phyloP scores from a whole-genome alignment of 1,140 invertebrate genomes.

The Neoseiulus cucumeris region DNA sequence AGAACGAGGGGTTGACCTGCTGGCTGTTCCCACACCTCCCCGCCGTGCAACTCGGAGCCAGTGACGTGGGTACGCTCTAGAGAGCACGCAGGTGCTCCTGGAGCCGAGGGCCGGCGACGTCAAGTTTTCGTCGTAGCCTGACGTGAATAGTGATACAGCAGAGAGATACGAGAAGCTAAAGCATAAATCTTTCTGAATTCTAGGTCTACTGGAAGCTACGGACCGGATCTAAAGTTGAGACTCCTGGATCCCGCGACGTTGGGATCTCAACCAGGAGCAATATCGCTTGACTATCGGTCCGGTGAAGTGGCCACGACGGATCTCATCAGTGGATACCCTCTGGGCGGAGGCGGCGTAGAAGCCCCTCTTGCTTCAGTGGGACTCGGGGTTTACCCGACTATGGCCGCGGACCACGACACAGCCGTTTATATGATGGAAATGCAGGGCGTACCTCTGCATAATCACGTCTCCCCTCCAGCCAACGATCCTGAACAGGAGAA shows the following conservation, averaged over 20 bases:
- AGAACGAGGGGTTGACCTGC: no score
- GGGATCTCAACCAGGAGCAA: not conserved
- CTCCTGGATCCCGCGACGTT: not conserved
- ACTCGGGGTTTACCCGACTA: not conserved
- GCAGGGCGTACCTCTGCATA: not conserved
- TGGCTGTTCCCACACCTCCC: no score
- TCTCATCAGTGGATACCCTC: not conserved
- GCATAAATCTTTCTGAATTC: not conserved
- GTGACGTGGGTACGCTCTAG: not conserved
- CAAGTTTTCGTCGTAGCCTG: not conserved
- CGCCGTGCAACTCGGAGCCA: no score
- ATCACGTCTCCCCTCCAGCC: not conserved
- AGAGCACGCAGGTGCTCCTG: not conserved
- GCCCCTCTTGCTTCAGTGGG: not conserved
- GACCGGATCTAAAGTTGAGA: not conserved
- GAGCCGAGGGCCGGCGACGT: not conserved
- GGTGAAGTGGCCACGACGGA: conserved; percentile 6
- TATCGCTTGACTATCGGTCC: conserved; percentile 2
- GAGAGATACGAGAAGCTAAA: not conserved
- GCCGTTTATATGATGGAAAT: conserved; percentile 9
- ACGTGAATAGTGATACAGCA: not conserved
- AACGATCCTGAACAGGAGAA: conserved; percentile 10
- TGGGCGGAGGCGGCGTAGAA: not conserved
- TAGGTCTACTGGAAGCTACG: conserved; percentile 9
- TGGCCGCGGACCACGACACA: not conserved